Evolutionary conservation across 2,888 invertebrate species (phyloP).

Genomic region (Zaprionus bogoriensis): DNA sequence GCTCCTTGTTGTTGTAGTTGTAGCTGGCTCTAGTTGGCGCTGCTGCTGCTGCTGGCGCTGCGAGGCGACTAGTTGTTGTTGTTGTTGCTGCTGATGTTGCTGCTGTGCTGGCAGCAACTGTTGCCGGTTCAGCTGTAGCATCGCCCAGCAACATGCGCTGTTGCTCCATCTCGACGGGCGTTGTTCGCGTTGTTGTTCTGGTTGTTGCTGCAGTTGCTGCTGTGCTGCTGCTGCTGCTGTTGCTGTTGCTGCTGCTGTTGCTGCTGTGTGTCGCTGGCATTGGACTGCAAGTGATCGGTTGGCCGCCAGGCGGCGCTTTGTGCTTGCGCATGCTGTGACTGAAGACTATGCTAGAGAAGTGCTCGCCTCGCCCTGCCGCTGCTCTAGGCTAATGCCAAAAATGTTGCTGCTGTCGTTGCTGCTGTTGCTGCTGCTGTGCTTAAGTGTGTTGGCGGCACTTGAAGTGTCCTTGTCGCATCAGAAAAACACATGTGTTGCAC

Average conservation of each 20-base stretch:
- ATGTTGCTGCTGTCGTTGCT: slow-evolving; percentile 22
- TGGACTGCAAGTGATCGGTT: slow-evolving; percentile 36
- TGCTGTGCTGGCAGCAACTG: slow-evolving; percentile 21
- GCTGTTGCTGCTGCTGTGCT: slow-evolving; percentile 33
- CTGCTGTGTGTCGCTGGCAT: slow-evolving; percentile 56
- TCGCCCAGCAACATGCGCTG: slow-evolving; percentile 61
- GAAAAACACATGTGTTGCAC: slow-evolving; percentile 64
- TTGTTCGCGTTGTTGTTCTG: slow-evolving; percentile 18
- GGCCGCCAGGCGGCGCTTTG: slow-evolving; percentile 68
- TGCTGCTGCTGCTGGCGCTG: slow-evolving; percentile 31
- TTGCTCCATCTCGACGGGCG: slow-evolving; percentile 47
- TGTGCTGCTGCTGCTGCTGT: slow-evolving; percentile 44
- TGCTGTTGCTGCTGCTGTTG: slow-evolving; percentile 39
- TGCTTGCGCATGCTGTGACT: slow-evolving; percentile 75
- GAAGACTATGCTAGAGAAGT: slow-evolving; percentile 17
- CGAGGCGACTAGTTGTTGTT: slow-evolving; percentile 50
- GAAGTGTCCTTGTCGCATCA: slow-evolving; percentile 75
- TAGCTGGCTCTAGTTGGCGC: slow-evolving; percentile 22
- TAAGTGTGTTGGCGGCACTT: slow-evolving; percentile 65
- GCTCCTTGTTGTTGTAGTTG: slow-evolving; percentile 46
- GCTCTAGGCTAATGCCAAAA: slow-evolving; percentile 15
- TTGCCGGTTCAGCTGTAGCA: slow-evolving; percentile 15
- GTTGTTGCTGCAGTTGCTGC: slow-evolving; percentile 25
- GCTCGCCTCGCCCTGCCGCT: slow-evolving; percentile 26
- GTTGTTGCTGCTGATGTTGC: slow-evolving; percentile 26